Conservation (phyloP, 1,140 invertebrate species). For the Melanaphis sacchari region DNA sequence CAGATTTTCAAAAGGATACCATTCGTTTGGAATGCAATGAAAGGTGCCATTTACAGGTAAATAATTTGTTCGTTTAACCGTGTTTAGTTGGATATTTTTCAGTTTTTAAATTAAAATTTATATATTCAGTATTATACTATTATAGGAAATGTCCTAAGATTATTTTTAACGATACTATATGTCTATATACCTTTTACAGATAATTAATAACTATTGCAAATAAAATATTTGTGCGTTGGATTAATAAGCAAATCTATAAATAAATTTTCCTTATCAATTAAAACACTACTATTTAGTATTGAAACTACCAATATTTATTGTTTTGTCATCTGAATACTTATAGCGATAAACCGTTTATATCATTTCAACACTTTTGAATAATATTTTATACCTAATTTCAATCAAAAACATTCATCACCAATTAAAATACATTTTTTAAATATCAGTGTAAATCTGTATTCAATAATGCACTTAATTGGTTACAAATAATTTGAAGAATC, state of each 20-base stretch:
- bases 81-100: background rate
- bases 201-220: background rate
- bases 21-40: constrained; percentile 34
- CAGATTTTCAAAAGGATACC: background rate
- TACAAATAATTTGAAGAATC: background rate
- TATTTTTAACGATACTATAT: background rate
- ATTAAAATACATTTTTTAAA: background rate
- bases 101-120: background rate
- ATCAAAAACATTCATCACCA: background rate
- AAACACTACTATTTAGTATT: background rate
- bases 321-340: background rate
- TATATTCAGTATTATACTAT: background rate
- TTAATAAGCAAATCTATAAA: background rate
- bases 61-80: background rate
- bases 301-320: background rate
- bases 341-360: background rate
- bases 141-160: background rate
- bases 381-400: background rate
- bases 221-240: background rate
- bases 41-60: constrained; percentile 24
- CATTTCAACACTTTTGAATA: background rate
- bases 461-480: background rate
- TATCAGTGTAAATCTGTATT: background rate
- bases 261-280: background rate
- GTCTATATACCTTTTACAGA: background rate